Percentiles rank a stretch among this genome's conserved stretches.
Conservation (phyloP, 2,888 invertebrate genomes). For the Plebejus melissa region DNA sequence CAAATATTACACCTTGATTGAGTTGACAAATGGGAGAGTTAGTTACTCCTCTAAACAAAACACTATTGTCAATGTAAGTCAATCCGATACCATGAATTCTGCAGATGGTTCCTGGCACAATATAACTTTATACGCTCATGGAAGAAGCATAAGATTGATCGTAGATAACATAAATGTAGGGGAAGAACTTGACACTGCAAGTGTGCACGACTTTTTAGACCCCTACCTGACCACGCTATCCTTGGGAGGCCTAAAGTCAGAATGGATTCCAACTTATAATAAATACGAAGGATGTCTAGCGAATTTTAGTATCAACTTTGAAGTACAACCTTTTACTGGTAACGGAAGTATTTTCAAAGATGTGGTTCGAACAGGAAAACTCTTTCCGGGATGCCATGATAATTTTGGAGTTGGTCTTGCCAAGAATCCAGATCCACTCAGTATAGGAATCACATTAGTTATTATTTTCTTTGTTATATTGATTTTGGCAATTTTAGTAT, state of each 20-base stretch:
- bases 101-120: slow-evolving; percentile 95
- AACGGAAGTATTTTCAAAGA: slow-evolving; percentile 90
- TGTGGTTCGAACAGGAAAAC: slow-evolving; percentile 84
- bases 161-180: slow-evolving; percentile 86
- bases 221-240: slow-evolving; percentile 90
- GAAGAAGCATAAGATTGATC: slow-evolving; percentile 84
- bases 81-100: slow-evolving; percentile 79
- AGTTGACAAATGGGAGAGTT: slow-evolving; percentile 86
- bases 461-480: slow-evolving; percentile 96
- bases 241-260: slow-evolving; percentile 86
- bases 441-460: slow-evolving; percentile 95
- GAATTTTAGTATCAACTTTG: slow-evolving; percentile 92
- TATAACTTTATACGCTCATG: slow-evolving; percentile 85
- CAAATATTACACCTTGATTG: slow-evolving; percentile 90
- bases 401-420: slow-evolving; percentile 84
- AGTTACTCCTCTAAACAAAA: slow-evolving; percentile 89
- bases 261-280: slow-evolving; percentile 78
- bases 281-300: slow-evolving; percentile 94
- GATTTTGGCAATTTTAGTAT: slow-evolving; percentile 91
- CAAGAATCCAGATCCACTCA: slow-evolving; percentile 90
- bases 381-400: slow-evolving; percentile 86
- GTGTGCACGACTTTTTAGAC: slow-evolving; percentile 94
- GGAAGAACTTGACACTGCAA: slow-evolving; percentile 91
- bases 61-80: slow-evolving; percentile 90
- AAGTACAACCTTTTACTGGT: slow-evolving; percentile 93